Base-by-base conservation (phyloP, 1,140 invertebrate genomes). In the Thereuonema tuberculata region DNA sequence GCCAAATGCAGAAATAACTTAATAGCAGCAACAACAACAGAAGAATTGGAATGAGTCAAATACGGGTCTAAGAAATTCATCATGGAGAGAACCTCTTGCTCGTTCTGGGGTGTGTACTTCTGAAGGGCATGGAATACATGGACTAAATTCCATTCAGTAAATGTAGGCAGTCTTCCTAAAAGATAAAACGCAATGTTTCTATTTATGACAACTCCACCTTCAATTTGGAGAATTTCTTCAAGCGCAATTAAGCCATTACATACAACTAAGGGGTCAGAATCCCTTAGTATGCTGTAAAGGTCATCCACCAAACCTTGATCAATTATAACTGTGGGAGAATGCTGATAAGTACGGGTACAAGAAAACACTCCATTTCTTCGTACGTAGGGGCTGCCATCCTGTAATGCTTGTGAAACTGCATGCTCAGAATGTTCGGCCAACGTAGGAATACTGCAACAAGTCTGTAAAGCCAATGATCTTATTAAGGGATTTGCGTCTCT, bases 191-290 rank as follows among this genome's bases (percentile, higher is more conserved):
- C 48, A 24, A 50, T 50, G 48, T 50, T 50, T 17, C 21, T 17
- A 50, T 50, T 50, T 5, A 50, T 50, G 48, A 50, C 48, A 9
- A 50, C 48, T 5, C 48, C 48, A 12, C 48, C 48, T 50, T 50
- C 48, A 9, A 12, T 20, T 5, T 5, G 5, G 3, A 50, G 21
- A 24, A 50, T 50, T 50, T 50, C 48, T 5, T 50, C 48, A 5
- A 50, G 21, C 3, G 5, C 21, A 20, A 20, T 50, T 17, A 50
- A 24, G 21, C 48, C 5, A 24, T 50, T 50, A 9, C 17, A 5
- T 5, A 50, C 48, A 17, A 50, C 48, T 5, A 50, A 5, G 3
- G 48, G 48, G 21, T 50, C 48, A 14, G 9, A 14, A 21, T 50
- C 48, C 21, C 48, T 5, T 12, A 50, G 48, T 20, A 50, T 50